Conservation (phyloP, 2,888 invertebrate species). For the Serrognathus titanus region DNA sequence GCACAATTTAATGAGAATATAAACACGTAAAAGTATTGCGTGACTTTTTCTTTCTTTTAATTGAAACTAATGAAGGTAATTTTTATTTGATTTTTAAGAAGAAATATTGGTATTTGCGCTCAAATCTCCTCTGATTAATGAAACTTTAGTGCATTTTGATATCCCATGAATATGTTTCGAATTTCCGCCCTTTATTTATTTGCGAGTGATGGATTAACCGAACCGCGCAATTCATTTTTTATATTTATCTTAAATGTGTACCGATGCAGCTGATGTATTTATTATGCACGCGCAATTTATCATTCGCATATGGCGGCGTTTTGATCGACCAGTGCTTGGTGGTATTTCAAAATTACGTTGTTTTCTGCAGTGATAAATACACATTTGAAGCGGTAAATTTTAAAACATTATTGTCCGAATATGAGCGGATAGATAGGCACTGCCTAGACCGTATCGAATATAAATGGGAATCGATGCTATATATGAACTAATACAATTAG, state of each 20-base stretch:
- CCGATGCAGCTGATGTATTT: conserved; percentile 16
- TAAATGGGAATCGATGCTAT: not conserved
- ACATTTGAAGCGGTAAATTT: conserved; percentile 14
- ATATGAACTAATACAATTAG: no score
- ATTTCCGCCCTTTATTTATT: not conserved
- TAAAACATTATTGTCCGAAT: conserved; percentile 8
- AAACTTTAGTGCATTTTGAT: no score
- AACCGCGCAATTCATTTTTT: conserved; percentile 8
- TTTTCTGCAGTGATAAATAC: conserved; percentile 12
- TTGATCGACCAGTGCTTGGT: conserved; percentile 7
- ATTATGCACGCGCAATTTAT: conserved; percentile 14
- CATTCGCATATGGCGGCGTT: conserved; percentile 10
- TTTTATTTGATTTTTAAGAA: no score
- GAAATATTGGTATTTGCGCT: no score
- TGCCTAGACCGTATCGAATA: not conserved
- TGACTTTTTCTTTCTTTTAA: no score
- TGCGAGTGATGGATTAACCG: not conserved
- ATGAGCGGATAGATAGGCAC: not conserved
- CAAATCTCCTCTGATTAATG: no score
- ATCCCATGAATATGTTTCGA: no score
- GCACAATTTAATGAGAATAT: no score
- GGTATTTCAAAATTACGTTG: conserved; percentile 15
- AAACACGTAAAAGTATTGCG: no score
- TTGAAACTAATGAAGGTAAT: no score
- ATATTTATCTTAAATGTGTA: conserved; percentile 12